A percentile compares a stretch with the other conserved stretches of the same genome.
Conservation (phyloP, 2,113 vertebrate species). For the Odontophorus gujanensis region DNA sequence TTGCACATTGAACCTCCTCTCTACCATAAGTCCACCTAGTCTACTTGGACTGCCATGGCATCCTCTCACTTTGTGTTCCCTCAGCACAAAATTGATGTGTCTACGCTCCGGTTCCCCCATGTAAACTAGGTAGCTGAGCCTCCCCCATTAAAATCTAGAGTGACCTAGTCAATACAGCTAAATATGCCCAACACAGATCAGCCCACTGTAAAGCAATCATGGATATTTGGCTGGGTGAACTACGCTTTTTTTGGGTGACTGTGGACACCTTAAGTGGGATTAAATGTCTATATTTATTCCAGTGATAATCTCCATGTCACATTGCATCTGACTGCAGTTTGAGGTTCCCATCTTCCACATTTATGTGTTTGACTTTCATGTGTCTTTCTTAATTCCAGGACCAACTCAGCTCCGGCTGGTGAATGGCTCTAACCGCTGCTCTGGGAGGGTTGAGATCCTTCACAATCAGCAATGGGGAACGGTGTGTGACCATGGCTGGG, state of each 20-base stretch:
- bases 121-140: neutral
- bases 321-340: neutral
- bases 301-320: neutral
- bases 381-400: neutral
- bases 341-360: neutral
- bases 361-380: neutral
- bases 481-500: conserved; percentile 53
- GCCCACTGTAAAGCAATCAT: neutral
- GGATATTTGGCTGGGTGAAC: neutral
- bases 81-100: neutral
- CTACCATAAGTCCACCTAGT: neutral
- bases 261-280: neutral
- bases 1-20: neutral
- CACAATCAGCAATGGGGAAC: conserved; percentile 63
- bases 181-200: neutral
- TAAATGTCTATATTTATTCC: neutral
- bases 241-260: neutral
- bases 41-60: neutral
- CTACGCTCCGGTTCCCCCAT: neutral
- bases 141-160: neutral
- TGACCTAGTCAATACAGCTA: neutral
- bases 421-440: conserved; percentile 34
- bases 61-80: neutral
- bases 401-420: conserved; percentile 33
- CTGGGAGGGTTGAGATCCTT: conserved; percentile 67